Percentiles rank a stretch among this genome's conserved stretches.
phyloP scores from a whole-genome alignment of 2,888 invertebrate species.

The Xiphydria camelus region DNA sequence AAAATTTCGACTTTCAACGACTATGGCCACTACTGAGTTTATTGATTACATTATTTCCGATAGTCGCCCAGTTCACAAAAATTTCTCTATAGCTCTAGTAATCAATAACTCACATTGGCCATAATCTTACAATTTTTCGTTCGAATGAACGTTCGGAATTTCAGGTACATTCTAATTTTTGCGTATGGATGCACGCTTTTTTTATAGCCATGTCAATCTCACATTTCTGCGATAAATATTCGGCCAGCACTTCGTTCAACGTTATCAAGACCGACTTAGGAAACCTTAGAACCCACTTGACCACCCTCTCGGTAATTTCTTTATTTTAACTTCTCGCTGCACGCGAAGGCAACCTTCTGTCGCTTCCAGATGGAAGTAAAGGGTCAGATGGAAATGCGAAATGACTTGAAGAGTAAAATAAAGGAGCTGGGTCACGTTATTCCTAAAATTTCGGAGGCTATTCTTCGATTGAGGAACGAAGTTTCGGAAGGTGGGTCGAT shows the following conservation, averaged over 20 bases:
- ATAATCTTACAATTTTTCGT: too few species aligned
- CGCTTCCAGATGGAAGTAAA: conserved; percentile 42
- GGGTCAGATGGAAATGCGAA: conserved; percentile 39
- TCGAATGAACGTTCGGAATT: too few species aligned
- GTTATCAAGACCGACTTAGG: conserved; percentile 43
- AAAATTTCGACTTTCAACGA: too few species aligned
- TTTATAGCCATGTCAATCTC: conserved; percentile 47
- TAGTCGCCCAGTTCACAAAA: too few species aligned
- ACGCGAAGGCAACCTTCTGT: too few species aligned
- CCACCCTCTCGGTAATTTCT: conserved; percentile 49
- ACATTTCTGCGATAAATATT: conserved; percentile 49
- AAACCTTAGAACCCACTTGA: conserved; percentile 39
- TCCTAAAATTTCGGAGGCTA: conserved; percentile 49
- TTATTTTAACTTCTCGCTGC: too few species aligned
- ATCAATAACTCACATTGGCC: too few species aligned
- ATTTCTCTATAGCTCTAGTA: too few species aligned
- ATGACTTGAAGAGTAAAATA: conserved; percentile 41
- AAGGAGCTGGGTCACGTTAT: conserved; percentile 41
- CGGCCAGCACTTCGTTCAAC: conserved; percentile 40
- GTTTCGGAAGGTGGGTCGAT: conserved; percentile 51
- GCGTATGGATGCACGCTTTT: too few species aligned
- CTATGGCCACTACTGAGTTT: too few species aligned
- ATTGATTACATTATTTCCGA: too few species aligned
- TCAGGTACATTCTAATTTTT: too few species aligned
- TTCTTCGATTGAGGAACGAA: conserved; percentile 41